Base-by-base conservation (phyloP, 2,113 vertebrate species). In the Asarcornis scutulata region DNA sequence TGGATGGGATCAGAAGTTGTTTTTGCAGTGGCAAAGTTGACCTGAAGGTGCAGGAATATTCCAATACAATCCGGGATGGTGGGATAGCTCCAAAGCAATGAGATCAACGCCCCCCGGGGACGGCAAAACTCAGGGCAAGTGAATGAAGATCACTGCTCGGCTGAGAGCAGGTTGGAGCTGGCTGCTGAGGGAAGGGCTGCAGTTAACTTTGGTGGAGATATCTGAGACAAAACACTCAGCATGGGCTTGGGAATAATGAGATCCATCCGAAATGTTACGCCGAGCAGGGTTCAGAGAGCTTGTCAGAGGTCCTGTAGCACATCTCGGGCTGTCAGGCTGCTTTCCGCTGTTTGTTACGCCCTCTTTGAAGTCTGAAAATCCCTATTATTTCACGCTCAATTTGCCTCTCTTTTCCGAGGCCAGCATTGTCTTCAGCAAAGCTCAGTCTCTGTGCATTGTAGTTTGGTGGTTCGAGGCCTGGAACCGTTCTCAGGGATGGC, bases 321-420 rank as follows among this genome's bases (percentile, higher is more conserved):
- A 83, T 95, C 77, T 89, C 44, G 64, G 44, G 56, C 68, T 94
- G 91, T 72, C 88, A 83, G 74, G 44, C 67, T 90, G 86, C 86
- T 92, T 89, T 91, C 94, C 89, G 80, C 72, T 95, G 85, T 74
- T 88, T 86, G 74, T 86, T 85, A 93, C 0, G 1, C 56, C 32
- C 25, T n/a, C 93, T 96, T 95, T 96, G 96, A 97, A 91, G 92
- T 83, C 82, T 91, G 79, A 85, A 96, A 96, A 92, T 84, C 93
- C 86, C 87, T 96, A 21, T 93, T 93, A 91, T 94, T 97, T 96
- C 91, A 91, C 1, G 4, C 73, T 90, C 94, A 89, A 74, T 91
- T 96, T 95, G 62, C 62, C 76, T 32, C 86, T 82, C 84, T 93
- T 81, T 96, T 63, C 86, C 0, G 0, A 87, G 63, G 93, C 91